Evolutionary conservation across 1,140 invertebrate species (phyloP).

Genomic region (Neodiprion fabricii): DNA sequence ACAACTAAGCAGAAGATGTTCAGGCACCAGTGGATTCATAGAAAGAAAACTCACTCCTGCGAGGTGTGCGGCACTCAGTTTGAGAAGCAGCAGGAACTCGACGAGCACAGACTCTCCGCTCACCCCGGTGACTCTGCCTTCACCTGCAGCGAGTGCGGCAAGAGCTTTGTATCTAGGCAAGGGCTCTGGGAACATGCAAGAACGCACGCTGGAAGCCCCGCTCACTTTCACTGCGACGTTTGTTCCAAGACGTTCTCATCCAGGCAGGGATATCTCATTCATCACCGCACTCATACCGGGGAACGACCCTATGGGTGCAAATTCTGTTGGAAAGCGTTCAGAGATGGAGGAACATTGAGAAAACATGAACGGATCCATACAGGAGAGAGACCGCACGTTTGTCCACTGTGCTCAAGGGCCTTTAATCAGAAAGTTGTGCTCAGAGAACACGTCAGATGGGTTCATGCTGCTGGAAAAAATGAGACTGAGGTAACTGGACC

Average conservation of each 20-base stretch:
- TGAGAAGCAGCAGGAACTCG: conserved; percentile 54
- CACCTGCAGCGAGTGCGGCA: conserved; percentile 58
- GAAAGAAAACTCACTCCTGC: conserved; percentile 60
- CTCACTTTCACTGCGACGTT: conserved; percentile 66
- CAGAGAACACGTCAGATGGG: conserved; percentile 62
- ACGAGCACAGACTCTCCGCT: conserved; percentile 54
- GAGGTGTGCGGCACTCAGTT: conserved; percentile 59
- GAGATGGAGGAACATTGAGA: conserved; percentile 65
- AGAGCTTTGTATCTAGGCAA: conserved; percentile 59
- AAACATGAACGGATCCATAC: conserved; percentile 71
- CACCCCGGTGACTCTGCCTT: conserved; percentile 60
- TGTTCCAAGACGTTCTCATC: conserved; percentile 62
- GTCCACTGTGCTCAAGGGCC: conserved; percentile 68
- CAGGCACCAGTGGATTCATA: conserved; percentile 63
- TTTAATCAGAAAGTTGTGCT: conserved; percentile 66
- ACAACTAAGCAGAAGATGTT: conserved; percentile 63
- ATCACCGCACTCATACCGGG: conserved; percentile 67
- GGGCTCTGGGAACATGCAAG: conserved; percentile 62
- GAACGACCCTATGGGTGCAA: conserved; percentile 74
- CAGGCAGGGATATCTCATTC: conserved; percentile 75
- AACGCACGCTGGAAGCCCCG: conserved; percentile 57
- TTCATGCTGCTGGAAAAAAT: conserved; percentile 58
- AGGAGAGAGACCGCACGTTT: conserved; percentile 72
- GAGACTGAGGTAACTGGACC: conserved; percentile 44
- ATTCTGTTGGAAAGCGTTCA: conserved; percentile 83